Base-by-base conservation (phyloP, 2,797 vertebrate genomes). In the Anguilla megastoma region DNA sequence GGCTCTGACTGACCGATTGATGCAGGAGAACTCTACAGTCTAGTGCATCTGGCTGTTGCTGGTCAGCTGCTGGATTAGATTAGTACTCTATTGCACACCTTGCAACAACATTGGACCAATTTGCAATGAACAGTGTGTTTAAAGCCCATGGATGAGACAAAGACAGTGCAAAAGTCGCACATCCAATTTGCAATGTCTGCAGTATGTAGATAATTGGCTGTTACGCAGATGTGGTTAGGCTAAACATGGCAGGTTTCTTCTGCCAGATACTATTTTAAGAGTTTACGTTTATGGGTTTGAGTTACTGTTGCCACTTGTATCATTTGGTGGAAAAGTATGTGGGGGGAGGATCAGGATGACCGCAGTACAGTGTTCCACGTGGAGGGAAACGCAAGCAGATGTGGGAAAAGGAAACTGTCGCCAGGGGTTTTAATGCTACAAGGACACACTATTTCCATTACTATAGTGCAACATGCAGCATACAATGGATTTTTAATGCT, bases 371-470 rank as follows among this genome's bases (percentile, higher is more conserved):
- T 33, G 27, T n/a, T 54, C 24, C 18, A 27, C 18, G 3, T 10
- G n/a, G 30, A 85, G 52, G 27, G 12, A 14, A 84, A 27, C n/a
- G 54, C 7, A 58, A 7, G 52, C 52, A 85, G 14, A 21, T 2
- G 4, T 2, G 33, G 14, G 82, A 48, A 9, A 41, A 60, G 56
- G 24, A 52, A 16, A 33, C 3, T 9, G 56, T 33, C 52, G 14
- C 52, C 14, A 1, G 52, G 7, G 84, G 33, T n/a, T 36, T 60
- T 18, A 85, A 85, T 12, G 27, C 24, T 36, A 60, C 5, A 41
- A 14, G 84, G 18, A 56, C 74, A 79, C 14, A 36, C 33, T 45
- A 79, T 41, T 41, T 79, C 74, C 74, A 79, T 79, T 79, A 79
- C 63, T 9, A 27, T 0, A 21, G 74, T 6, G 10, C 74, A 79